These are phyloP conservation scores for Hemithea aestivaria DNA, from an alignment of 2,888 invertebrate genomes.

Conservation along the genomic window DNA sequence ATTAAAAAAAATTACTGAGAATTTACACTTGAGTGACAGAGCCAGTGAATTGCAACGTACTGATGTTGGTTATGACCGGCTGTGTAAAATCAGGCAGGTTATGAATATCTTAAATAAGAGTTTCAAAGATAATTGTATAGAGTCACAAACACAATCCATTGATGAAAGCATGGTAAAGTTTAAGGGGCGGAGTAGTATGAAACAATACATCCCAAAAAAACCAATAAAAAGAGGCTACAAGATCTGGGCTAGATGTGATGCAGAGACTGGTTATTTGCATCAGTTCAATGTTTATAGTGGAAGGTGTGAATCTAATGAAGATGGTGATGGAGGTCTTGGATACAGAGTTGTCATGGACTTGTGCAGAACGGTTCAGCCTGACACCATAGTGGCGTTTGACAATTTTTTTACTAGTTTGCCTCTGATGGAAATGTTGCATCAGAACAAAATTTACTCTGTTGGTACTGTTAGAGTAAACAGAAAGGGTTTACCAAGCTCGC, in stretches of 20 bases:
- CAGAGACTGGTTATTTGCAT: constrained; percentile 14
- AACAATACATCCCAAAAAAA: constrained; percentile 16
- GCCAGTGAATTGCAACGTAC: constrained; percentile 14
- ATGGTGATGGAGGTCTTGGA: constrained; percentile 11
- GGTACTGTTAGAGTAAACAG: constrained; percentile 5
- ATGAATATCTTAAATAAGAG: constrained; percentile 15
- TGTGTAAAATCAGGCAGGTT: constrained; percentile 23
- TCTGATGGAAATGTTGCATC: constrained; percentile 8
- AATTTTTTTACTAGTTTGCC: constrained; percentile 13
- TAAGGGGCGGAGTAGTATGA: constrained; percentile 9
- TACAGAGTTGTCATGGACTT: constrained; percentile 12
- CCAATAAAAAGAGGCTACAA: constrained; percentile 15
- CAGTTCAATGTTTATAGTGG: constrained; percentile 18
- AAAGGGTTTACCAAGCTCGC: constrained; percentile 5
- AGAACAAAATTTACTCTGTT: constrained; percentile 1
- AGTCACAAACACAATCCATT: constrained; percentile 13
- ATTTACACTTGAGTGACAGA: constrained; percentile 24
- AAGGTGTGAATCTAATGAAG: constrained; percentile 11
- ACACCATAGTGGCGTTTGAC: constrained; percentile 15
- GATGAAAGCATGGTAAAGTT: constrained; percentile 16
- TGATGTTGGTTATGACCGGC: constrained; percentile 23
- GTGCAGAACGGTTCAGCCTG: constrained; percentile 10
- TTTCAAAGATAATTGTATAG: constrained; percentile 15
- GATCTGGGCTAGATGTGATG: background rate
- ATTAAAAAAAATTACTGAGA: constrained; percentile 27